Conservation (phyloP, 2,888 invertebrate species). For the Meteorus colon region DNA sequence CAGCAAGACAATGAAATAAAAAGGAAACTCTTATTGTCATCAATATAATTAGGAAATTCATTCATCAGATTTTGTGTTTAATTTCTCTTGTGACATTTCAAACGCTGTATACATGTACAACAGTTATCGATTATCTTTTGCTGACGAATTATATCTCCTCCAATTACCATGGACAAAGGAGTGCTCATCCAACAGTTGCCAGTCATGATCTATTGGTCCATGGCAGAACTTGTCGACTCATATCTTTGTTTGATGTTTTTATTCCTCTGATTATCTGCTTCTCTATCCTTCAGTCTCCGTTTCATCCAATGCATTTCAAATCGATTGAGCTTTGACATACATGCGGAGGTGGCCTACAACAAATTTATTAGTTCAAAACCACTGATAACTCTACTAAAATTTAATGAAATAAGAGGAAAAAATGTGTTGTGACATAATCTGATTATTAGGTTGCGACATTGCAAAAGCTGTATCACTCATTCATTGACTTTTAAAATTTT, state of each 20-base stretch:
- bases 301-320: neutral
- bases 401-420: no score
- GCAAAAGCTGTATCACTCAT: no score
- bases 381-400: no score
- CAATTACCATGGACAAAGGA: constrained; percentile 32
- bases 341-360: no score
- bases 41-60: constrained; percentile 14
- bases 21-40: neutral
- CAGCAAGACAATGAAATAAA: no score
- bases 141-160: constrained; percentile 18
- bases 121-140: constrained; percentile 33
- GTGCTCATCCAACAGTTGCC: neutral
- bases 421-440: no score
- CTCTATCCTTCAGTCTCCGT: neutral
- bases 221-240: constrained; percentile 28
- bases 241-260: constrained; percentile 5
- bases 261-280: neutral
- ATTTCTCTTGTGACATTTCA: neutral
- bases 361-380: no score
- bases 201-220: constrained; percentile 34
- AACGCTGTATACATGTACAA: neutral
- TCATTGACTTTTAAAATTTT: neutral
- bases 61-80: neutral
- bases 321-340: neutral
- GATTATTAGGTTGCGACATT: no score